phyloP scores from a whole-genome alignment of 92 coral and sea anemone genomes.

The Actinostola sp. region DNA sequence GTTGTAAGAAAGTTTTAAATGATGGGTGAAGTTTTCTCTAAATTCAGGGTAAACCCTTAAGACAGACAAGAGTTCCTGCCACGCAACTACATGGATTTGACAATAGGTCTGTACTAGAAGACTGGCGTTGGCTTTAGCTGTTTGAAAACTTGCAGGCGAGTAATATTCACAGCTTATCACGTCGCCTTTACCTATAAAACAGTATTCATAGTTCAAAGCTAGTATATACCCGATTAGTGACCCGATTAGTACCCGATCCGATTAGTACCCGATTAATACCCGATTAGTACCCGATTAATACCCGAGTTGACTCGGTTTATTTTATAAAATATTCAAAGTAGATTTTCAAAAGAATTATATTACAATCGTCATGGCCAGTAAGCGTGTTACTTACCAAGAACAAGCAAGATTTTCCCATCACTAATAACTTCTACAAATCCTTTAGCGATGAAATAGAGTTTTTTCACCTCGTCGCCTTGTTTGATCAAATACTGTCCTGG shows the following conservation, averaged over 20 bases:
- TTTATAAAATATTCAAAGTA: no score
- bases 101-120: constrained; percentile 64
- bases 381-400: constrained; percentile 68
- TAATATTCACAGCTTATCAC: constrained; percentile 78
- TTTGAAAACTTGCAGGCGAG: constrained; percentile 44
- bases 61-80: constrained; percentile 79
- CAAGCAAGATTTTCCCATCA: constrained; percentile 59
- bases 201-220: neutral
- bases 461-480: constrained; percentile 92
- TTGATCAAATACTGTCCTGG: constrained; percentile 80
- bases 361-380: no score
- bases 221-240: neutral
- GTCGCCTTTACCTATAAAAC: constrained; percentile 77
- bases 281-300: no score
- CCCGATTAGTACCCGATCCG: no score
- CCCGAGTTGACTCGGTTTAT: no score
- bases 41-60: constrained; percentile 77
- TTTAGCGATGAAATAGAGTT: constrained; percentile 85
- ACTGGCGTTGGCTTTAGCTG: constrained; percentile 78
- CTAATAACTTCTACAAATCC: constrained; percentile 78
- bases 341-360: no score
- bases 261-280: no score
- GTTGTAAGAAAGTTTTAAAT: constrained; percentile 73
- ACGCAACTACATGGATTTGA: constrained; percentile 80
- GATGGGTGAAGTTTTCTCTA: constrained; percentile 60